phyloP scores from a whole-genome alignment of 2,797 vertebrate species.

The Apodemus agrarius region DNA sequence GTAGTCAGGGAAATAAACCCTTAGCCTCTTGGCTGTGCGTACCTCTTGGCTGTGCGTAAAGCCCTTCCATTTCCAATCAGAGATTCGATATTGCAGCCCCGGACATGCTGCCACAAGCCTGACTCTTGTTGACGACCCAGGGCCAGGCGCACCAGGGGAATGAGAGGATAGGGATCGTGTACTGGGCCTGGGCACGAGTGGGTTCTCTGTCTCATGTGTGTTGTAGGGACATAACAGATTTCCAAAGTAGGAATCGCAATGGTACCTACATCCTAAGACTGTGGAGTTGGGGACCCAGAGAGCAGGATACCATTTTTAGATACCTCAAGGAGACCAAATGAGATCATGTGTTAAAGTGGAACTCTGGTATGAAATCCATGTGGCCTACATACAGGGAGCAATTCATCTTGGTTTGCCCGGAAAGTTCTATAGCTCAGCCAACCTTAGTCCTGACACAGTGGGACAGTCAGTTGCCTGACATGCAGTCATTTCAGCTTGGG shows the following conservation, averaged over 20 bases:
- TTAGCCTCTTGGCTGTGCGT: not conserved
- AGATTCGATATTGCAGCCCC: not conserved
- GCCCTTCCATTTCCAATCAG: not conserved
- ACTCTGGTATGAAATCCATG: not conserved
- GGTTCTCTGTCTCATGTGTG: not conserved
- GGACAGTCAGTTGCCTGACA: not conserved
- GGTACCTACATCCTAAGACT: not conserved
- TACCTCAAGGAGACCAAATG: not conserved
- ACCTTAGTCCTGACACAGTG: not conserved
- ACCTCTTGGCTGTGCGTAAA: not conserved
- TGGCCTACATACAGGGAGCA: not conserved
- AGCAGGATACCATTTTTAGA: not conserved
- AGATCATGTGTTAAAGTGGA: not conserved
- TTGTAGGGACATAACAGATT: not conserved
- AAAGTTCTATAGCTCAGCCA: not conserved
- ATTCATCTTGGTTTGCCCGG: not conserved
- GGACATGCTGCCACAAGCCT: not conserved
- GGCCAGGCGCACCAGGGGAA: not conserved
- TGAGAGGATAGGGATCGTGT: not conserved
- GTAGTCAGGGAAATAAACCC: not conserved
- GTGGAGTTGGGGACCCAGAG: not conserved
- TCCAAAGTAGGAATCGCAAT: not conserved
- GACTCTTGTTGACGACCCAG: not conserved
- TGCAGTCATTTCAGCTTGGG: not conserved
- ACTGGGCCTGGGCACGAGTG: not conserved